Percentiles rank a stretch among this genome's conserved stretches.
Evolutionary conservation across 2,113 vertebrate species (phyloP).

Genomic region (Semicossyphus pulcher): DNA sequence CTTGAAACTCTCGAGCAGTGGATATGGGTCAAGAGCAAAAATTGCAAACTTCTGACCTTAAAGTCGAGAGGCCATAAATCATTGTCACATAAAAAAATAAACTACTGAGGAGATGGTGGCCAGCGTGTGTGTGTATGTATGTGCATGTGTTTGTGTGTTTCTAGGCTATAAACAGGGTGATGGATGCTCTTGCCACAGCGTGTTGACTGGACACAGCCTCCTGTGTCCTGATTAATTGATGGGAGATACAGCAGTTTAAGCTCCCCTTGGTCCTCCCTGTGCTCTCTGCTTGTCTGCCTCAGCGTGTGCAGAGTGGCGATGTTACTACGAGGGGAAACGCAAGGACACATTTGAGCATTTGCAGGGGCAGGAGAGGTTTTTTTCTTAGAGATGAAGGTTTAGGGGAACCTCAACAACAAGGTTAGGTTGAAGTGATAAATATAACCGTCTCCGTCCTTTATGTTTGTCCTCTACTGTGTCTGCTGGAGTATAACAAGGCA

Average conservation of each 20-base stretch:
- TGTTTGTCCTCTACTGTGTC: neutral
- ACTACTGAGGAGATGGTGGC: constrained; percentile 8
- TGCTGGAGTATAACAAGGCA: neutral
- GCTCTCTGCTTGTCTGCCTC: constrained; percentile 32
- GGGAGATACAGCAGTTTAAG: constrained; percentile 48
- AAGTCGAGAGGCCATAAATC: constrained; percentile 34
- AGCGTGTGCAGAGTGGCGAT: constrained; percentile 5
- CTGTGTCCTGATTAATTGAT: constrained; percentile 74
- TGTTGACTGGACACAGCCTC: constrained; percentile 68
- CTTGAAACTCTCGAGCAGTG: constrained; percentile 7
- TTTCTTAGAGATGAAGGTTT: constrained; percentile 41
- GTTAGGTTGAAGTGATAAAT: constrained; percentile 37
- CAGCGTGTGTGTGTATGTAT: constrained; percentile 10
- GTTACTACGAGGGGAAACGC: neutral
- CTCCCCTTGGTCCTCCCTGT: constrained; percentile 39
- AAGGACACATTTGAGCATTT: constrained; percentile 17
- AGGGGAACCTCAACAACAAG: constrained; percentile 12
- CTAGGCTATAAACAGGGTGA: constrained; percentile 63
- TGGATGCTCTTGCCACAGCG: constrained; percentile 61
- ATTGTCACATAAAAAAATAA: neutral
- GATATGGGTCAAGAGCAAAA: constrained; percentile 40
- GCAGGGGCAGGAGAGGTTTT: constrained; percentile 9
- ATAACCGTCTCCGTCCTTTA: constrained; percentile 1
- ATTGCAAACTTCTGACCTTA: neutral
- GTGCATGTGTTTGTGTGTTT: constrained; percentile 18